A percentile compares a stretch with the other conserved stretches of the same genome.
phyloP scores from a whole-genome alignment of 1,140 invertebrate genomes.

The Chionoecetes opilio region DNA sequence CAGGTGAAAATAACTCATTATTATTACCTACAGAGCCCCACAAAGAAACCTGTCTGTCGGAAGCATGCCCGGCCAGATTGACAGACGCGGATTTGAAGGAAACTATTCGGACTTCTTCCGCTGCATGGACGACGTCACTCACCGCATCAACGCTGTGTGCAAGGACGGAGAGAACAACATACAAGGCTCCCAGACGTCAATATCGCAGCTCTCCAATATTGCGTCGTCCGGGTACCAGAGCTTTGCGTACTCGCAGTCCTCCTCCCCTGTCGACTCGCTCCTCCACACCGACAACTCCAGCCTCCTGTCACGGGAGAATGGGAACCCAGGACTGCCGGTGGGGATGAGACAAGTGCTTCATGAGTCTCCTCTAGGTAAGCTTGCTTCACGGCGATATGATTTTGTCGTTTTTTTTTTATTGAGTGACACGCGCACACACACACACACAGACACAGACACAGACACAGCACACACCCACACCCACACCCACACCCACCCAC shows the following conservation, averaged over 20 bases:
- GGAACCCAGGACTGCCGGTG: conserved; percentile 50
- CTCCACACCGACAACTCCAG: conserved; percentile 70
- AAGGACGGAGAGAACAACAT: conserved; percentile 73
- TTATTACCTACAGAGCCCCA: conserved; percentile 37
- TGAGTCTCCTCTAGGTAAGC: conserved; percentile 70
- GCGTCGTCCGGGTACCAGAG: conserved; percentile 95
- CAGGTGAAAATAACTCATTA: no score
- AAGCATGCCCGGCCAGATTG: background rate
- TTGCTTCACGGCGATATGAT: no score
- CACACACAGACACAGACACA: background rate
- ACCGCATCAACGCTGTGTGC: conserved; percentile 58
- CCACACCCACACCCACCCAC: no score
- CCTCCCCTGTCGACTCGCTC: conserved; percentile 90
- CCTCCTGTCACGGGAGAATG: conserved; percentile 60
- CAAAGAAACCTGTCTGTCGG: conserved; percentile 63
- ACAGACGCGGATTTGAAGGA: conserved; percentile 44
- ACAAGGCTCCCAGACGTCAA: conserved; percentile 86
- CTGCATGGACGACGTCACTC: conserved; percentile 66
- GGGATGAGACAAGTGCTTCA: conserved; percentile 64
- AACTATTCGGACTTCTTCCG: conserved; percentile 56
- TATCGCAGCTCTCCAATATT: conserved; percentile 91
- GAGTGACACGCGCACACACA: background rate
- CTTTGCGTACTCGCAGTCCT: conserved; percentile 94
- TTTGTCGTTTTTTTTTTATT: background rate
- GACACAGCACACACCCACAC: no score